Conservation (phyloP, 2,888 invertebrate species). For the Trachelus troglodyta region DNA sequence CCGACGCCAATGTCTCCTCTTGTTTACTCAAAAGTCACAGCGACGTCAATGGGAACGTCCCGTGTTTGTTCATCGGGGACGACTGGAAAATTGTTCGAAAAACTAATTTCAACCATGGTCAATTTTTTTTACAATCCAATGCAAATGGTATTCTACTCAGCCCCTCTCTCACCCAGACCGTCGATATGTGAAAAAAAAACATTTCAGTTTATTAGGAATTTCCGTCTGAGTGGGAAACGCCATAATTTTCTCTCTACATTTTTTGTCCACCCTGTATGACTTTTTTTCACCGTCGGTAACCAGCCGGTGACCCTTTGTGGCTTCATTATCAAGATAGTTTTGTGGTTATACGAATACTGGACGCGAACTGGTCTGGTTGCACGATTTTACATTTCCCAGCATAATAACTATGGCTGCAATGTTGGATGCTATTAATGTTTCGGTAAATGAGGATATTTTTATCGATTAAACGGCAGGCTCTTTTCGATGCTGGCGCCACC, state of each 20-base stretch:
- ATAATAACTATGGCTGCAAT: neutral
- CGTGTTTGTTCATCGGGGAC: neutral
- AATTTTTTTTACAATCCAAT: neutral
- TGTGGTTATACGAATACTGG: neutral
- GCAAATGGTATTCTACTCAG: neutral
- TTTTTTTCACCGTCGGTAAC: neutral
- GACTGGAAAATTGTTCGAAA: neutral
- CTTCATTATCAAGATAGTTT: neutral
- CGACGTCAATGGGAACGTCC: neutral
- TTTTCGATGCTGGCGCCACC: slow-evolving; percentile 8
- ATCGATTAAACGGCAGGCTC: neutral
- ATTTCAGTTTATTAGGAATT: neutral
- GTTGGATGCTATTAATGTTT: neutral
- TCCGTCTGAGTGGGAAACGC: too few species aligned
- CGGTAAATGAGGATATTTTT: neutral
- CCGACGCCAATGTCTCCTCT: neutral
- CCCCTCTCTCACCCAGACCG: neutral
- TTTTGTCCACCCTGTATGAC: too few species aligned
- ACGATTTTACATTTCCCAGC: neutral
- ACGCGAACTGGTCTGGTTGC: neutral
- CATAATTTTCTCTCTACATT: too few species aligned
- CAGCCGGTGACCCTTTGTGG: neutral
- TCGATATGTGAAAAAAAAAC: neutral
- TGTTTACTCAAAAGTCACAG: slow-evolving; percentile 1
- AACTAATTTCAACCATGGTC: slow-evolving; percentile 1